Conservation (phyloP, 1,140 invertebrate species). For the Lineus longissimus region DNA sequence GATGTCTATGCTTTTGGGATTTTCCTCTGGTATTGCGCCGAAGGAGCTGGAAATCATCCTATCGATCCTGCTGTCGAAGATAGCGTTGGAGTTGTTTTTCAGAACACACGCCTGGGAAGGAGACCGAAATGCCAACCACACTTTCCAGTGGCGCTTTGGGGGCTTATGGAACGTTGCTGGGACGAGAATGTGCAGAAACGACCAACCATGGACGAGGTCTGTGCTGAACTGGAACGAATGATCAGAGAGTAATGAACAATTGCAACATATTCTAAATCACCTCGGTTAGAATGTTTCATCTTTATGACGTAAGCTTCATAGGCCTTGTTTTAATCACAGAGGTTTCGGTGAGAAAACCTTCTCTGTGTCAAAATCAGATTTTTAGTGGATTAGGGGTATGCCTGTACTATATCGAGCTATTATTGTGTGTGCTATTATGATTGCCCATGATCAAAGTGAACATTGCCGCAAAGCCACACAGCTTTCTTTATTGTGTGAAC, state of each 20-base stretch:
- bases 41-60: conserved; percentile 10
- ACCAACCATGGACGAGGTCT: conserved; percentile 1
- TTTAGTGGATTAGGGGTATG: too few relatives aligned
- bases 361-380: too few relatives aligned
- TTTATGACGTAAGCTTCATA: too few relatives aligned
- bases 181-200: neutral
- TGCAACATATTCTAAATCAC: too few relatives aligned
- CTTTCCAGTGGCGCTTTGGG: neutral
- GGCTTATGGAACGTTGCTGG: conserved; percentile 9
- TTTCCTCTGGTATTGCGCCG: conserved; percentile 10
- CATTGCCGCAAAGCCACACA: too few relatives aligned
- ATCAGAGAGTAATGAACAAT: neutral
- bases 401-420: too few relatives aligned
- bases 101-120: neutral
- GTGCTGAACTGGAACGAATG: neutral
- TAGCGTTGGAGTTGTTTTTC: neutral
- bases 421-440: too few relatives aligned
- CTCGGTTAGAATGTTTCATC: too few relatives aligned
- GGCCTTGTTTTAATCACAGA: too few relatives aligned
- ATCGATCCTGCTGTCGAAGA: neutral
- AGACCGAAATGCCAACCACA: neutral
- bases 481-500: too few relatives aligned
- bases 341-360: too few relatives aligned
- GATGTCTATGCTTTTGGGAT: conserved; percentile 11
- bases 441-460: too few relatives aligned